Evolutionary conservation across 2,113 vertebrate species (phyloP).

Genomic region (Girardinichthys multiradiatus): DNA sequence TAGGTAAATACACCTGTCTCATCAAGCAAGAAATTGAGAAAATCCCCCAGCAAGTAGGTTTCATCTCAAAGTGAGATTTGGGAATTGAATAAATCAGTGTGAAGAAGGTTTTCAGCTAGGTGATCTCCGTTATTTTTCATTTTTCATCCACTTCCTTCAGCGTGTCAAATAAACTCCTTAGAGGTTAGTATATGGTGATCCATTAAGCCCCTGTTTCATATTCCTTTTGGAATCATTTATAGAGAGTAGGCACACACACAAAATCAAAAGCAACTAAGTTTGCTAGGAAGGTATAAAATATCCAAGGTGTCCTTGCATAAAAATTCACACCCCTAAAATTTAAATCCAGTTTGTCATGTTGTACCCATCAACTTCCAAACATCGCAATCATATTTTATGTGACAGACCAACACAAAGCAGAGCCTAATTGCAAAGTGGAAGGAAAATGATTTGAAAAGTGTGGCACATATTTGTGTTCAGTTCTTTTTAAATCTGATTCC

Average conservation of each 20-base stretch:
- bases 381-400: too few species aligned
- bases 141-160: slow-evolving; percentile 59
- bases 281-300: too few species aligned
- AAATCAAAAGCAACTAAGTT: too few species aligned
- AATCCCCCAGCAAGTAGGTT: slow-evolving; percentile 73
- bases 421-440: too few species aligned
- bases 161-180: slow-evolving; percentile 45
- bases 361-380: too few species aligned
- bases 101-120: slow-evolving; percentile 55
- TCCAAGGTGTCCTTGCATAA: too few species aligned
- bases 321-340: too few species aligned
- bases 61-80: slow-evolving; percentile 70
- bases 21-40: slow-evolving; percentile 82
- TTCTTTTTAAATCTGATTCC: too few species aligned
- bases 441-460: too few species aligned
- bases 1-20: slow-evolving; percentile 82
- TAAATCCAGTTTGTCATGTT: too few species aligned
- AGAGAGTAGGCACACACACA: neutral
- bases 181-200: slow-evolving; percentile 46
- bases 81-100: slow-evolving; percentile 69
- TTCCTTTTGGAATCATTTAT: neutral
- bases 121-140: slow-evolving; percentile 73
- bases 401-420: too few species aligned
- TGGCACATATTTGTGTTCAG: too few species aligned
- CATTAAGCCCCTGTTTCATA: slow-evolving; percentile 37